phyloP scores from a whole-genome alignment of 2,797 vertebrate genomes.

The Lemur catta region DNA sequence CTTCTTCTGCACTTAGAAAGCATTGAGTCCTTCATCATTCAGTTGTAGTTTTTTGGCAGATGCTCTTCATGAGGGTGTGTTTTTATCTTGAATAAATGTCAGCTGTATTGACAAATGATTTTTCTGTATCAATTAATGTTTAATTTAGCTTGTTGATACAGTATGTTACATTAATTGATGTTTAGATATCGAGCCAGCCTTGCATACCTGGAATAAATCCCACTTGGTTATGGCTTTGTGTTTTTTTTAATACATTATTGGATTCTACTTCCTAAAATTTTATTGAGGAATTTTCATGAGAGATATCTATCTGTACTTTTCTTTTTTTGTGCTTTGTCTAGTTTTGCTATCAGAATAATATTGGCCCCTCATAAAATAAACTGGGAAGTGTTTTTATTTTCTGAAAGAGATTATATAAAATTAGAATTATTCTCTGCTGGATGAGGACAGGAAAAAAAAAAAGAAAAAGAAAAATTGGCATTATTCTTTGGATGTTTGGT shows the following conservation, averaged over 20 bases:
- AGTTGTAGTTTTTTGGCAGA: background rate
- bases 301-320: background rate
- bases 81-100: background rate
- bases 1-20: background rate
- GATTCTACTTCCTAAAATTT: background rate
- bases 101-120: background rate
- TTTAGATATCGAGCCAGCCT: background rate
- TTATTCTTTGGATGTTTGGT: background rate
- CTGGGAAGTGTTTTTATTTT: no score
- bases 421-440: no score
- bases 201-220: background rate
- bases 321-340: background rate
- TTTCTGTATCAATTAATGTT: background rate
- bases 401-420: background rate
- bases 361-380: background rate
- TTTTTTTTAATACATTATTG: background rate
- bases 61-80: background rate
- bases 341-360: background rate
- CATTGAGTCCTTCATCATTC: background rate
- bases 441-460: background rate
- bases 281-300: background rate
- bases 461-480: background rate
- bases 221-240: background rate
- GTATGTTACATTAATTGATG: background rate
- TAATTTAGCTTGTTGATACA: background rate